These are phyloP conservation scores for Drosophila buzzatii DNA, from an alignment of 2,888 invertebrate genomes.

Conservation along the genomic window DNA sequence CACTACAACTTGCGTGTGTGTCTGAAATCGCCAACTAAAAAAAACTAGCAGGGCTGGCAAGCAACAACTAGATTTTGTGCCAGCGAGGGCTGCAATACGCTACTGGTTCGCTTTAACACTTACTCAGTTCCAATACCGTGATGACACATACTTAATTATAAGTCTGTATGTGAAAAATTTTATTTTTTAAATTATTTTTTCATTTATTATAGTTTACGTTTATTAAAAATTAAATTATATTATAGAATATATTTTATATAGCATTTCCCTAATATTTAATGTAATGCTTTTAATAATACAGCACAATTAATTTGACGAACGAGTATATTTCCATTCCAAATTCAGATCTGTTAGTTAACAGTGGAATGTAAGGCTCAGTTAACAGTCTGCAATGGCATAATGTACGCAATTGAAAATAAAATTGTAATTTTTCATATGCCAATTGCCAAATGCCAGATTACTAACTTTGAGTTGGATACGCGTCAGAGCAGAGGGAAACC, in stretches of 20 bases:
- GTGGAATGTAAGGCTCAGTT: not conserved
- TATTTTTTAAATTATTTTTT: not conserved
- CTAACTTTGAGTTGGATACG: constrained; percentile 18
- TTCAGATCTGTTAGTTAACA: not conserved
- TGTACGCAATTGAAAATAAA: not conserved
- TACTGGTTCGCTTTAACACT: constrained; percentile 14
- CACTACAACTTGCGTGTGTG: constrained; percentile 70
- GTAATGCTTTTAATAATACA: not conserved
- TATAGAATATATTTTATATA: not conserved
- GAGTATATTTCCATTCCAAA: not conserved
- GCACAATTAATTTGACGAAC: no score
- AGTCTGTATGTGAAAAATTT: no score
- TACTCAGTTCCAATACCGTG: not conserved
- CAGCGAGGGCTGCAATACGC: constrained; percentile 38
- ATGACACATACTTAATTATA: constrained; percentile 27
- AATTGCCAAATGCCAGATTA: not conserved
- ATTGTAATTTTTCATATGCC: not conserved
- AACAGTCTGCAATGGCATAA: not conserved
- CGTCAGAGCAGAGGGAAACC: not conserved
- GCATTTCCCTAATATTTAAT: not conserved
- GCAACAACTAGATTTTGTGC: constrained; percentile 34
- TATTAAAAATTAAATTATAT: not conserved
- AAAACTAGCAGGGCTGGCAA: constrained; percentile 61
- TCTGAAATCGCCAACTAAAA: constrained; percentile 72
- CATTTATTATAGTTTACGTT: not conserved